Base-by-base conservation (phyloP, 92 coral and sea anemone genomes). In the Bergia puertoricense region DNA sequence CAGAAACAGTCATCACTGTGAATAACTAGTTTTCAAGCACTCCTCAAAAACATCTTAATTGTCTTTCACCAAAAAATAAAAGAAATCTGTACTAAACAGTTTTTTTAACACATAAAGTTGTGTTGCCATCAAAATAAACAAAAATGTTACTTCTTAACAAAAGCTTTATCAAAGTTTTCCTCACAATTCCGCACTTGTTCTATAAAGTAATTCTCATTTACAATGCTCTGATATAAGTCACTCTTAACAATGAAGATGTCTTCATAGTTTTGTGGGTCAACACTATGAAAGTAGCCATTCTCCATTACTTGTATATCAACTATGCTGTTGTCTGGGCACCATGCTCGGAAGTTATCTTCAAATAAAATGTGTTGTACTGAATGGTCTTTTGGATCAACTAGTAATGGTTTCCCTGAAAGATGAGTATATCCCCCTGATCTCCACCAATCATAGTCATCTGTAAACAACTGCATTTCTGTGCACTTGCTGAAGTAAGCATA, bases 341-440 rank as follows among this genome's bases (percentile, higher is more conserved):
- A 93, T 20, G 94, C 73, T 16, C 98, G 93, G 76, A 95, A 91
- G 77, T 95, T 95, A 62, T 95, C 98, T 76, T 95, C 98, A 90
- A 95, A 95, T 88, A 95, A 76, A 59, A 95, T 91, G 74, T 95
- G 98, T 48, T 95, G 98, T 8, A 91, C 93, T 75, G 92, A 84
- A 1, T 56, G 75, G 51, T 95, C 96, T 40, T 16, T n/a, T 1
- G 88, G 91, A 23, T 95, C 92, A 71, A 93, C 81, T 44, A 95
- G 75, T 74, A 95, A 22, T 14, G 98, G 98, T 46, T 95, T 95
- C 1, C 92, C 98, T 1, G 94, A 95, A 13, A 77, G 15, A 45
- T 93, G 92, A 16, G 43, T 14, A 56, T 73, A 95, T 3, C 87
- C 87, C 22, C 94, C 85, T 6, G 65, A 40, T 72, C 90, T 93